Conservation (phyloP, 2,888 invertebrate genomes). For the Gibbula magus region DNA sequence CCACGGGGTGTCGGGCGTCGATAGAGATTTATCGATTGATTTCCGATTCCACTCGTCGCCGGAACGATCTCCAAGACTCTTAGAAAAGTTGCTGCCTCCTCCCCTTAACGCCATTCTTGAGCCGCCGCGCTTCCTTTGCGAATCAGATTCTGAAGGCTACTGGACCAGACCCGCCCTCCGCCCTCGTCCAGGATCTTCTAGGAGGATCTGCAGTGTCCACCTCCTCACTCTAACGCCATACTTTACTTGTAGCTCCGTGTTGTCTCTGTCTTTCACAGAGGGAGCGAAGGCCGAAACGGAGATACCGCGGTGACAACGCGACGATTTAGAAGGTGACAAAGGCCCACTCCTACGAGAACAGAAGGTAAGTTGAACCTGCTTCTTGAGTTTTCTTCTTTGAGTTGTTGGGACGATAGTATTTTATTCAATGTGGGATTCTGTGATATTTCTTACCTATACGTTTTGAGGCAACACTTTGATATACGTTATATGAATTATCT, state of each 20-base stretch:
- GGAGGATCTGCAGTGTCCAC: not conserved
- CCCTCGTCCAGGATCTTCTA: not conserved
- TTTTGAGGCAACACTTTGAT: too few species aligned
- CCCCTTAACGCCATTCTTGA: not conserved
- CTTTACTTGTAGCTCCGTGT: not conserved
- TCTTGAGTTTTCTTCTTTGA: too few species aligned
- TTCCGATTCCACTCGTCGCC: not conserved
- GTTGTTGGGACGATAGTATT: too few species aligned
- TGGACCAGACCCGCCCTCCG: not conserved
- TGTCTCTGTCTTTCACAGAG: conserved; percentile 4
- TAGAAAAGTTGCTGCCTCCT: not conserved
- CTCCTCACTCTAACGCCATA: not conserved
- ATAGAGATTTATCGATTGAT: conserved; percentile 4
- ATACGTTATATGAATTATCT: too few species aligned
- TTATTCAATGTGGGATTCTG: too few species aligned
- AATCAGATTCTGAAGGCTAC: not conserved
- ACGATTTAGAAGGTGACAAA: not conserved
- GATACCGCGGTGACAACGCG: not conserved
- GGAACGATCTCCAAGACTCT: not conserved
- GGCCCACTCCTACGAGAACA: not conserved
- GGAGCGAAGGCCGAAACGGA: conserved; percentile 1
- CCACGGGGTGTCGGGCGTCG: not conserved
- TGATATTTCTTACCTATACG: too few species aligned
- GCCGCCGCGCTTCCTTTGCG: not conserved
- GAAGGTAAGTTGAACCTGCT: not conserved